Conservation (phyloP, 2,113 vertebrate species). For the Ibidorhyncha struthersii region DNA sequence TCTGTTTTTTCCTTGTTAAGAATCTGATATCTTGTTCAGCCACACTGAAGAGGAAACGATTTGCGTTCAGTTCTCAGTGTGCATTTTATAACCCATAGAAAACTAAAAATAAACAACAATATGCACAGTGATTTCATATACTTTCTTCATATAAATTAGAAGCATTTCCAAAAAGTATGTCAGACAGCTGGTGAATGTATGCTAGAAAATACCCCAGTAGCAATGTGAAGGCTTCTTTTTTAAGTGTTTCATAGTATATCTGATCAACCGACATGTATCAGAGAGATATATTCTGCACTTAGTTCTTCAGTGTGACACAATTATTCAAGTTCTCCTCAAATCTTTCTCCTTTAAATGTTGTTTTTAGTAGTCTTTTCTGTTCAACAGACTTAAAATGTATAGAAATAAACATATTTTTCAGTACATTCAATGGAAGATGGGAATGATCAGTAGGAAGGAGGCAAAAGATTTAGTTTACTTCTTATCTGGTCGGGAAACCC, state of each 20-base stretch:
- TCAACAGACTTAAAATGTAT: not conserved
- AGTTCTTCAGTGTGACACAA: not conserved
- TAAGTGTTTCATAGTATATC: not conserved
- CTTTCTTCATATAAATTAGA: conserved; percentile 31
- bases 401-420: not conserved
- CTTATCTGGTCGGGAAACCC: not conserved
- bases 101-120: conserved; percentile 57
- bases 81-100: conserved; percentile 23
- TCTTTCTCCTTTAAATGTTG: not conserved
- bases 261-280: not conserved
- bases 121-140: conserved; percentile 17
- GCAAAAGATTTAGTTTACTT: not conserved
- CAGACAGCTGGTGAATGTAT: not conserved
- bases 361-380: not conserved
- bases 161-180: not conserved
- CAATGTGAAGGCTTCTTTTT: not conserved
- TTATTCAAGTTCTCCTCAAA: not conserved
- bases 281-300: not conserved
- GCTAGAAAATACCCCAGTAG: not conserved
- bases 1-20: conserved; percentile 37
- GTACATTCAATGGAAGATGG: not conserved
- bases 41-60: conserved; percentile 39
- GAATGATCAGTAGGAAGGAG: not conserved
- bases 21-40: conserved; percentile 55
- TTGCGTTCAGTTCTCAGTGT: not conserved